Evolutionary conservation across 1,140 invertebrate species (phyloP), one percentile per base, ranked within the genome.

Genomic region (Pachyrhynchus sulphureomaculatus): DNA sequence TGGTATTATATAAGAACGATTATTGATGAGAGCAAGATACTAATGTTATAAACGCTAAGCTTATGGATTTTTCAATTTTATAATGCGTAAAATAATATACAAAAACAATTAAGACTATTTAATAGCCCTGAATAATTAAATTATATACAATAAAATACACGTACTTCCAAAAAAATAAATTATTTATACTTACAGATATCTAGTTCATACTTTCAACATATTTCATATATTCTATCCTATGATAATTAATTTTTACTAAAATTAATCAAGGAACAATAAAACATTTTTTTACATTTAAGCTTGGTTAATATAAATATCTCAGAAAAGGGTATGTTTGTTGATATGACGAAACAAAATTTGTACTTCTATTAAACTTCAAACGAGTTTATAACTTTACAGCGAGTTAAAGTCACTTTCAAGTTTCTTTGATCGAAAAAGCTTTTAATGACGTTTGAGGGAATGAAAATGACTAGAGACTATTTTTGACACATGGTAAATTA

Each of bases 251-350:
- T 10, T 6, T 29, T 9, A 29, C 12, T 29, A 29, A 9, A 9
- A 29, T 9, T 13, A 54, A 18, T 54, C 36, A 54, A 54, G 51
- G 51, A 54, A 54, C 51, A 54, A 54, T 54, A 41, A 42, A 34
- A 54, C 33, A 42, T 20, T 54, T n/a, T n/a, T n/a, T n/a, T n/a
- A n/a, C n/a, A n/a, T n/a, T n/a, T n/a, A n/a, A n/a, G n/a, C n/a
- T n/a, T n/a, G n/a, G n/a, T n/a, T n/a, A 15, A 37, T 3, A 20
- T 42, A 42, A 1, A 42, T 42, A 42, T 42, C 18, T 42, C 39
- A 42, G 39, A 42, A 42, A 42, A 20, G 4, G 39, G 39, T 42
- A 18, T 42, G 17, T 42, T 42, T 42, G 9, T 15, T 18, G 21
- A 42, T 21, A 42, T 42, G 39, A 42, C 21, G 5, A 42, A 42